Conservation (phyloP, 2,888 invertebrate genomes). For the Tetrapedia diversipes region DNA sequence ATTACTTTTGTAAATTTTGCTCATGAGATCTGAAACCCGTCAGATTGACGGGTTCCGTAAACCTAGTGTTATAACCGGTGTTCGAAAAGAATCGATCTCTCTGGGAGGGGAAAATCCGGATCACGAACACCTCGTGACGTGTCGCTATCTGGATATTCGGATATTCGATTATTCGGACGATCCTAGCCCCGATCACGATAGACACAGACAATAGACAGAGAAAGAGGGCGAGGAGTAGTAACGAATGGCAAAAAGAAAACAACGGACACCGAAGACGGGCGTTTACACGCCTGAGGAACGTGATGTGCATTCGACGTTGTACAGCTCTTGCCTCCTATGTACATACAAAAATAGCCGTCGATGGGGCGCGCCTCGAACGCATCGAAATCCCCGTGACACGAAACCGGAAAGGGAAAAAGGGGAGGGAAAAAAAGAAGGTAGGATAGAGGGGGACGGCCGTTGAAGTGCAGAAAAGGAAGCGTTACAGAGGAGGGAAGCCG, state of each 20-base stretch:
- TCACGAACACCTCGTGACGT: too few relatives aligned
- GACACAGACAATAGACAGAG: constrained; percentile 29
- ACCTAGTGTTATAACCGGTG: too few relatives aligned
- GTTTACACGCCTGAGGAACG: constrained; percentile 60
- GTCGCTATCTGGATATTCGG: too few relatives aligned
- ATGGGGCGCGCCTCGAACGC: constrained; percentile 62
- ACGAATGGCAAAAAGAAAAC: constrained; percentile 45
- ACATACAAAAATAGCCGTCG: constrained; percentile 67
- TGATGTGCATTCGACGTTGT: constrained; percentile 69
- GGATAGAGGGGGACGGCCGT: neutral
- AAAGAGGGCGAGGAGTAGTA: constrained; percentile 22
- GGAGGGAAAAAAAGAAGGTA: neutral
- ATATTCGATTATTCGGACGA: too few relatives aligned
- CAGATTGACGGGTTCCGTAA: too few relatives aligned
- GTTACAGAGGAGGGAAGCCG: constrained; percentile 10
- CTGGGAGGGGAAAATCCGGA: too few relatives aligned
- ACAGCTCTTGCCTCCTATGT: constrained; percentile 61
- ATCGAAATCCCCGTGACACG: constrained; percentile 45
- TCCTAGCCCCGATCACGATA: too few relatives aligned
- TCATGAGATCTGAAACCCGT: too few relatives aligned
- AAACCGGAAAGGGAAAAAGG: constrained; percentile 17
- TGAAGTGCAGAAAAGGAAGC: constrained; percentile 26
- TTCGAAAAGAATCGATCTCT: too few relatives aligned
- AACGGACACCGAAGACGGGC: constrained; percentile 59
- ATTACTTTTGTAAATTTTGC: too few relatives aligned